phyloP scores from a whole-genome alignment of 2,113 vertebrate genomes.

The Labeo catla region DNA sequence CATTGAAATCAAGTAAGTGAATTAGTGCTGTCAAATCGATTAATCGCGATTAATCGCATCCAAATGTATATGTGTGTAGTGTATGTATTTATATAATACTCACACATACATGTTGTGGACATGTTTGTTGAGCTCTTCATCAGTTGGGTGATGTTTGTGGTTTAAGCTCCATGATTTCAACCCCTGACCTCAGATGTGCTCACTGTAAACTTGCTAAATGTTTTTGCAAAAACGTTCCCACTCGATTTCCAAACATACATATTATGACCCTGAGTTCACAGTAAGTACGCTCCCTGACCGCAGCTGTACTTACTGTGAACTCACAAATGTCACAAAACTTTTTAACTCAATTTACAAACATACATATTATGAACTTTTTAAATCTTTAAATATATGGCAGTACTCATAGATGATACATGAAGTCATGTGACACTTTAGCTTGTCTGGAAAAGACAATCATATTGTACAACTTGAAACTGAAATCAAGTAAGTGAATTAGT shows the following conservation, averaged over 20 bases:
- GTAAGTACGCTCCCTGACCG: no score
- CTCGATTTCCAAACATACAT: not conserved
- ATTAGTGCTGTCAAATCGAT: no score
- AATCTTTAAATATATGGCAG: not conserved
- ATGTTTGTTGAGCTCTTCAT: no score
- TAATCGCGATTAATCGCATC: no score
- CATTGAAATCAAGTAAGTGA: not conserved
- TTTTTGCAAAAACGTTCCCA: not conserved
- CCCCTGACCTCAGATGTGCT: not conserved
- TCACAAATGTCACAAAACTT: not conserved
- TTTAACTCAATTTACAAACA: not conserved
- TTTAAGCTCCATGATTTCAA: not conserved
- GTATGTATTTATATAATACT: no score
- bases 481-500: not conserved
- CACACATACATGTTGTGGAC: no score
- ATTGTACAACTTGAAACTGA: not conserved
- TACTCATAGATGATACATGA: not conserved
- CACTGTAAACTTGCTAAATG: not conserved
- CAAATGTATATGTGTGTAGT: no score
- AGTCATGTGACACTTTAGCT: not conserved
- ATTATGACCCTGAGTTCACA: not conserved
- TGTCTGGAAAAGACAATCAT: not conserved
- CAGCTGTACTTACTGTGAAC: not conserved
- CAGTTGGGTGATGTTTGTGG: not conserved
- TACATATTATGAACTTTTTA: not conserved